Percentiles rank a stretch among this genome's conserved stretches.
phyloP scores from a whole-genome alignment of 2,888 invertebrate genomes.

The Octodonta nipae region DNA sequence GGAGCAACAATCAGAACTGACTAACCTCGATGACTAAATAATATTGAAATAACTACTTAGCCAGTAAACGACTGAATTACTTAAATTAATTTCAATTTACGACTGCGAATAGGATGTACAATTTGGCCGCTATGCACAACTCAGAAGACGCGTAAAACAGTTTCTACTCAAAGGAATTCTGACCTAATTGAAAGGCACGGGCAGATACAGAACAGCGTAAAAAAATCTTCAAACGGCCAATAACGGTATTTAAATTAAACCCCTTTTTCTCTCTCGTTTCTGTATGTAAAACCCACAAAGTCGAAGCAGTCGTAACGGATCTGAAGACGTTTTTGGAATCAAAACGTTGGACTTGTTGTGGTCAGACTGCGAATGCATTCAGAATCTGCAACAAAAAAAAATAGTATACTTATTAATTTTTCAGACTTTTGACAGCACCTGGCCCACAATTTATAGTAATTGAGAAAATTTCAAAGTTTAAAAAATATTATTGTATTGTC shows the following conservation, averaged over 20 bases:
- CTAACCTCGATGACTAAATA: conserved; percentile 15
- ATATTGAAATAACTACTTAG: conserved; percentile 19
- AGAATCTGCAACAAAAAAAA: conserved; percentile 25
- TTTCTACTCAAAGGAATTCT: too few species aligned
- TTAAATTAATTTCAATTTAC: conserved; percentile 31
- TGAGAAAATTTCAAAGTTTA: too few species aligned
- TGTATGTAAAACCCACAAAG: conserved; percentile 30
- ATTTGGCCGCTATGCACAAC: too few species aligned
- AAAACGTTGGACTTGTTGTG: conserved; percentile 5
- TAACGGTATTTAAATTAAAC: conserved; percentile 15
- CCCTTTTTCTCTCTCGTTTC: conserved; percentile 31
- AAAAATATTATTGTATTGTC: too few species aligned
- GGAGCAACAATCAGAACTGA: conserved; percentile 2
- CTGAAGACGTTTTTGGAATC: conserved; percentile 22
- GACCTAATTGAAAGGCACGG: not conserved
- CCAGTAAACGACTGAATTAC: conserved; percentile 23
- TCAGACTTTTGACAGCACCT: too few species aligned
- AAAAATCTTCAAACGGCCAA: too few species aligned
- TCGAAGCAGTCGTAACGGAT: conserved; percentile 22
- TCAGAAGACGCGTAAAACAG: too few species aligned
- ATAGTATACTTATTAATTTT: conserved; percentile 6
- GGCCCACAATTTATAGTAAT: too few species aligned
- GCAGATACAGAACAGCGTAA: not conserved
- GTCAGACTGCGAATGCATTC: conserved; percentile 23
- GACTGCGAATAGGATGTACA: conserved; percentile 9